A percentile compares a stretch with the other conserved stretches of the same genome.
Evolutionary conservation across 2,888 invertebrate species (phyloP).

Genomic region (Arctia plantaginis): DNA sequence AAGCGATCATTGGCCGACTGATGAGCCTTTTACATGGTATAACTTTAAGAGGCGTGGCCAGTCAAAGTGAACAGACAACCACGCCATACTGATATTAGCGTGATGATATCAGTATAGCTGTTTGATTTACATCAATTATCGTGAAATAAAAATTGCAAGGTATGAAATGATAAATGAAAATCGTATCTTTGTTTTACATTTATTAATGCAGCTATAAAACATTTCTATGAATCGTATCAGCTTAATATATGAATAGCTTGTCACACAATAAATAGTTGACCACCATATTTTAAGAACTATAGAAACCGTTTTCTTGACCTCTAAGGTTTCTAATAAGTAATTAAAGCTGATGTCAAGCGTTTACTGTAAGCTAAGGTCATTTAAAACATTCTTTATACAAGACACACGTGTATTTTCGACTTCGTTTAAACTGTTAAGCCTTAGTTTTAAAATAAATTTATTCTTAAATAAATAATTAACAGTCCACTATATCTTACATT

Average conservation of each 20-base stretch:
- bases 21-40: slow-evolving; percentile 59
- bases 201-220: background rate
- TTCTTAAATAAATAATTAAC: too few relatives aligned
- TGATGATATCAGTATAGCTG: slow-evolving; percentile 52
- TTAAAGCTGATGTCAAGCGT: background rate
- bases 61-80: slow-evolving; percentile 62
- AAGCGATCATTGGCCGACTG: slow-evolving; percentile 44
- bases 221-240: background rate
- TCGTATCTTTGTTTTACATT: background rate
- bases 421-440: too few relatives aligned
- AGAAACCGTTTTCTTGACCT: background rate
- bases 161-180: slow-evolving; percentile 16
- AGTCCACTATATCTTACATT: too few relatives aligned
- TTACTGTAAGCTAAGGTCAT: background rate
- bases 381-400: background rate
- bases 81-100: slow-evolving; percentile 79
- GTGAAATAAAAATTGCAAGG: slow-evolving; percentile 57
- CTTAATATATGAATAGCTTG: too few relatives aligned
- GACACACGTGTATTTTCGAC: too few relatives aligned
- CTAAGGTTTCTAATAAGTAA: background rate
- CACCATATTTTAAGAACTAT: background rate
- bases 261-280: too few relatives aligned
- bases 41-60: slow-evolving; percentile 64
- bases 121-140: slow-evolving; percentile 49
- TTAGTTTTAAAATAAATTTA: too few relatives aligned